Percentiles rank a stretch among this genome's conserved stretches.
phyloP scores from a whole-genome alignment of 2,113 vertebrate species.

The Heloderma charlesbogerti region DNA sequence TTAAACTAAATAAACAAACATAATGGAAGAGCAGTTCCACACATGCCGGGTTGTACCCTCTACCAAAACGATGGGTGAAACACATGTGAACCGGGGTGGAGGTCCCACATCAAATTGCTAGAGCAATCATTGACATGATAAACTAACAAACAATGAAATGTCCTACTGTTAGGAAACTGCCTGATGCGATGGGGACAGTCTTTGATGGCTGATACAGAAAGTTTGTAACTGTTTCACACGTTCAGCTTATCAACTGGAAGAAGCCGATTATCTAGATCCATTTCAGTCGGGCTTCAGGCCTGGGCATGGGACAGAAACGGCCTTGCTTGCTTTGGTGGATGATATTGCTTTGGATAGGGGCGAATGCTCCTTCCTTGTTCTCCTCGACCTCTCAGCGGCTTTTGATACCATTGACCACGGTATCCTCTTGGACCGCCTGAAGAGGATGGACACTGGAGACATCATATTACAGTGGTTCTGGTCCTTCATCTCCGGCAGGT shows the following conservation, averaged over 20 bases:
- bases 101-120: background rate
- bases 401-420: no score
- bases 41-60: background rate
- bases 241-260: background rate
- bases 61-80: background rate
- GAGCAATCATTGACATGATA: background rate
- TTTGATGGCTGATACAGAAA: background rate
- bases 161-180: background rate
- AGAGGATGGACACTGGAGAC: no score
- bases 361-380: no score
- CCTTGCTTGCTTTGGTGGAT: no score
- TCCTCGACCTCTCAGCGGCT: no score
- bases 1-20: background rate
- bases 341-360: no score
- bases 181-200: background rate
- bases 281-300: no score
- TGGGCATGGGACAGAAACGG: no score
- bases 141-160: background rate
- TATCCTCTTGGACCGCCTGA: no score
- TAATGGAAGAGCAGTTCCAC: background rate
- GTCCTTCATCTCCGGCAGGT: no score
- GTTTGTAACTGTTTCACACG: background rate
- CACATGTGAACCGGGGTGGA: background rate
- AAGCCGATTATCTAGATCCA: no score
- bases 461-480: no score